These are phyloP conservation scores for Parasteatoda lunata DNA, from an alignment of 2,888 invertebrate genomes.

Conservation along the genomic window DNA sequence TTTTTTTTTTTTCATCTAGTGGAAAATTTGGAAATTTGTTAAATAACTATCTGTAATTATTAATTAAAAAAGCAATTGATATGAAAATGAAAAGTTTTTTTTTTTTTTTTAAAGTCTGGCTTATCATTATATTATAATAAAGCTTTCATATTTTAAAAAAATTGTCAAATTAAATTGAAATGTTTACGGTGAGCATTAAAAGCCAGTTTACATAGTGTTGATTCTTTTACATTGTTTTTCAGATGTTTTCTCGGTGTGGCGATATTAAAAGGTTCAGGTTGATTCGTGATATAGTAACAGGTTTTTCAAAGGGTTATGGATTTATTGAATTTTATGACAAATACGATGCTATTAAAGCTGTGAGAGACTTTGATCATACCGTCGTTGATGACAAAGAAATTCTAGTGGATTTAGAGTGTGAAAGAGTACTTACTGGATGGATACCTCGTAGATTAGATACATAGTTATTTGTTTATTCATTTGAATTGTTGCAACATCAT, in stretches of 20 bases:
- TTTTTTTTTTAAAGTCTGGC: too few species aligned
- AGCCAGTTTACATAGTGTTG: neutral
- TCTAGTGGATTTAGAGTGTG: slow-evolving; percentile 86
- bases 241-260: slow-evolving; percentile 79
- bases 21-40: neutral
- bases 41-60: neutral
- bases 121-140: neutral
- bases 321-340: slow-evolving; percentile 86
- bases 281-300: slow-evolving; percentile 87
- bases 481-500: neutral
- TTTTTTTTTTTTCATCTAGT: too few species aligned
- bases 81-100: neutral
- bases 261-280: slow-evolving; percentile 80
- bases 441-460: slow-evolving; percentile 84
- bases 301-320: slow-evolving; percentile 86
- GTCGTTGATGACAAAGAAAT: slow-evolving; percentile 82
- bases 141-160: neutral
- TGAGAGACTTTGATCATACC: slow-evolving; percentile 79
- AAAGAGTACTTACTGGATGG: slow-evolving; percentile 84
- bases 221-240: slow-evolving; percentile 9
- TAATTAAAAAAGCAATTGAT: neutral
- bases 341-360: slow-evolving; percentile 80
- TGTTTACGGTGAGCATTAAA: neutral
- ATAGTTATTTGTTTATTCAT: neutral
- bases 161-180: neutral